phyloP scores from a whole-genome alignment of 2,888 invertebrate species.

The Agriopis aurantiaria region DNA sequence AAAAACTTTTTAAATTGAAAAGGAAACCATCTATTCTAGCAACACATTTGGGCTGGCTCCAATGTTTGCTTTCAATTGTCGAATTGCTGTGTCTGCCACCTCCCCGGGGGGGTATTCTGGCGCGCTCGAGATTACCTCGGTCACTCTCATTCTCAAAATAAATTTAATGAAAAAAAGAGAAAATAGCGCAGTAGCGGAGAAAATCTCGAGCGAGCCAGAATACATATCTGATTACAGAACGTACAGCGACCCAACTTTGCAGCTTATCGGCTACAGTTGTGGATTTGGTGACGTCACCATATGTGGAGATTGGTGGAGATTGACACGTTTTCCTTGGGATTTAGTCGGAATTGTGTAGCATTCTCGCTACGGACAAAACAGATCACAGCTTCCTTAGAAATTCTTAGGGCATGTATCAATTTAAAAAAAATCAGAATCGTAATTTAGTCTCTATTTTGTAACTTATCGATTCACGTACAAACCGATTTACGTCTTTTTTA shows the following conservation, averaged over 20 bases:
- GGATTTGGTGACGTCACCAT: slow-evolving; percentile 6
- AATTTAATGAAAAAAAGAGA: too few species aligned
- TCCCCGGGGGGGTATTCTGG: not conserved
- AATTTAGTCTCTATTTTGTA: too few species aligned
- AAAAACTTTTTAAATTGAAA: not conserved
- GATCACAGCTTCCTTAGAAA: too few species aligned
- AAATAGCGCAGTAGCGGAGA: too few species aligned
- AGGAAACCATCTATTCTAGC: not conserved
- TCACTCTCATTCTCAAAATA: too few species aligned
- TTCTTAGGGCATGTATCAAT: too few species aligned
- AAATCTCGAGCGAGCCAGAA: too few species aligned
- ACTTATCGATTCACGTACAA: too few species aligned
- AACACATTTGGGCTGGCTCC: slow-evolving; percentile 11
- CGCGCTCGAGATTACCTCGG: too few species aligned
- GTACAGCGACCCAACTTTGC: not conserved
- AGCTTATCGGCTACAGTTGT: not conserved
- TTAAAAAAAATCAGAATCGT: too few species aligned
- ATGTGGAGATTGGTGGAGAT: not conserved
- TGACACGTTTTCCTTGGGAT: not conserved
- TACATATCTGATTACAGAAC: not conserved
- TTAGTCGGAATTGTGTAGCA: not conserved
- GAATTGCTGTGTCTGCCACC: slow-evolving; percentile 3
- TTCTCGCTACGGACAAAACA: too few species aligned
- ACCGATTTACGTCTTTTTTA: too few species aligned
- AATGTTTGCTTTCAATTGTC: slow-evolving; percentile 24